phyloP scores from a whole-genome alignment of 2,113 vertebrate species.

The Clarias magur region DNA sequence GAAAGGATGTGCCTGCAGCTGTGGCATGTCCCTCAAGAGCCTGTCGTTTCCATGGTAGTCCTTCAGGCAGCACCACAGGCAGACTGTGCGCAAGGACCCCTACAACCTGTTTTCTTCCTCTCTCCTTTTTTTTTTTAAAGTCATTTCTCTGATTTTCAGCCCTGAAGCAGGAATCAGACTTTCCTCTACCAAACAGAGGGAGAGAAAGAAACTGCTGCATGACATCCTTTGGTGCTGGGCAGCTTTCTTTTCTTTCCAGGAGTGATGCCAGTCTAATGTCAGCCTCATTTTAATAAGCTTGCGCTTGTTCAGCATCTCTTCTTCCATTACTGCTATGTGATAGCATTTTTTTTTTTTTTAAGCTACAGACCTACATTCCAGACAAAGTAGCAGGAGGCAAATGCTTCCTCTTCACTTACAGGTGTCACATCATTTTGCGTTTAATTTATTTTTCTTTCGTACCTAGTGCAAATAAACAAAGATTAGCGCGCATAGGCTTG shows the following conservation, averaged over 20 bases:
- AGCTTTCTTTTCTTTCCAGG: constrained; percentile 56
- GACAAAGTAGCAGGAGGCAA: constrained; percentile 55
- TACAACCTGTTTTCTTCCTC: constrained; percentile 75
- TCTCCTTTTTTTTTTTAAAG: constrained; percentile 56
- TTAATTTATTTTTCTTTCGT: constrained; percentile 54
- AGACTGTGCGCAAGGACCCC: constrained; percentile 77
- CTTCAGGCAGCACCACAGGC: constrained; percentile 83
- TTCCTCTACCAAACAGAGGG: constrained; percentile 53
- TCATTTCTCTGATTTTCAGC: constrained; percentile 77
- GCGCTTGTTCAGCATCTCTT: constrained; percentile 58
- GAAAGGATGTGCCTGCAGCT: constrained; percentile 78
- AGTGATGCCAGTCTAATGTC: constrained; percentile 54
- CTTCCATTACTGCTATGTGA: constrained; percentile 63
- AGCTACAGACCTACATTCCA: constrained; percentile 60
- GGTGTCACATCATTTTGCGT: constrained; percentile 62
- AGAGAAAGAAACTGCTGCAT: constrained; percentile 50
- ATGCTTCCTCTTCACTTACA: constrained; percentile 62
- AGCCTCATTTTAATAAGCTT: constrained; percentile 68
- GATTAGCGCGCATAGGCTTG: constrained; percentile 60
- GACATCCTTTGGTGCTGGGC: constrained; percentile 60
- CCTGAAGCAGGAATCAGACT: constrained; percentile 75
- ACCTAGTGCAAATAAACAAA: constrained; percentile 58
- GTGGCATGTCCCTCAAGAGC: constrained; percentile 77
- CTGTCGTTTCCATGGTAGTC: constrained; percentile 85
- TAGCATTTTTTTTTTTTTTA: constrained; percentile 33